A percentile compares a stretch with the other conserved stretches of the same genome.
Evolutionary conservation across 1,140 invertebrate genomes (phyloP).

Genomic region (Brachionus rubens): DNA sequence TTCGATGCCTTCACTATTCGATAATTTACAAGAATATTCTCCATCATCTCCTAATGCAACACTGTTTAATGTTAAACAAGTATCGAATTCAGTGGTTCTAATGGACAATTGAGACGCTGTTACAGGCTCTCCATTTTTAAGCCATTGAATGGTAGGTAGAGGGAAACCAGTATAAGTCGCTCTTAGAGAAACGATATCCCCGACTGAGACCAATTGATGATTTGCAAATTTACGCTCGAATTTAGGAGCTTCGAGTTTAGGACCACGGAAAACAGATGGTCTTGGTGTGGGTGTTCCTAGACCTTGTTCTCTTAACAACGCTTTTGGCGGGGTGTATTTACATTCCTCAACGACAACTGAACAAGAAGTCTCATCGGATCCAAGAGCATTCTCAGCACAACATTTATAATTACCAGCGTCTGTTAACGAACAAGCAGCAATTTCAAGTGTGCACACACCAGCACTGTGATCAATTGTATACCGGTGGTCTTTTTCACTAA

Average conservation of each 20-base stretch:
- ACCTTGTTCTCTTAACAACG: slow-evolving; percentile 25
- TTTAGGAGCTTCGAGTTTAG: slow-evolving; percentile 15
- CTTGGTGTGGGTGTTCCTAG: not conserved
- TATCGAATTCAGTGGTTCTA: slow-evolving; percentile 16
- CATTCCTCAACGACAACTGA: slow-evolving; percentile 65
- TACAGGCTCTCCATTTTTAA: slow-evolving; percentile 32
- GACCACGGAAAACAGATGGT: not conserved
- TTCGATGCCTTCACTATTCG: slow-evolving; percentile 39
- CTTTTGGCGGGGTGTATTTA: slow-evolving; percentile 16
- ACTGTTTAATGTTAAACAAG: slow-evolving; percentile 16
- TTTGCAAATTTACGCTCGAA: slow-evolving; percentile 18
- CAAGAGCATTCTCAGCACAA: slow-evolving; percentile 83
- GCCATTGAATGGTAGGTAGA: slow-evolving; percentile 21
- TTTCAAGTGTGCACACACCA: slow-evolving; percentile 88
- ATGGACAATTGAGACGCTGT: not conserved
- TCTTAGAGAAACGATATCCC: not conserved
- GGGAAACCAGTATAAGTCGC: not conserved
- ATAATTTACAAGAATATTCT: slow-evolving; percentile 27
- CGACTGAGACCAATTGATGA: slow-evolving; percentile 12
- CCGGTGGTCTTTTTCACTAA: slow-evolving; percentile 64
- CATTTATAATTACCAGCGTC: slow-evolving; percentile 95
- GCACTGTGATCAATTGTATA: slow-evolving; percentile 82
- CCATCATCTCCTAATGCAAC: not conserved
- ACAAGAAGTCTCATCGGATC: slow-evolving; percentile 87
- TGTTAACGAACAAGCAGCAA: slow-evolving; percentile 82